Conservation (phyloP, 92 coral and sea anemone species). For the Epizoanthus illoricatus region DNA sequence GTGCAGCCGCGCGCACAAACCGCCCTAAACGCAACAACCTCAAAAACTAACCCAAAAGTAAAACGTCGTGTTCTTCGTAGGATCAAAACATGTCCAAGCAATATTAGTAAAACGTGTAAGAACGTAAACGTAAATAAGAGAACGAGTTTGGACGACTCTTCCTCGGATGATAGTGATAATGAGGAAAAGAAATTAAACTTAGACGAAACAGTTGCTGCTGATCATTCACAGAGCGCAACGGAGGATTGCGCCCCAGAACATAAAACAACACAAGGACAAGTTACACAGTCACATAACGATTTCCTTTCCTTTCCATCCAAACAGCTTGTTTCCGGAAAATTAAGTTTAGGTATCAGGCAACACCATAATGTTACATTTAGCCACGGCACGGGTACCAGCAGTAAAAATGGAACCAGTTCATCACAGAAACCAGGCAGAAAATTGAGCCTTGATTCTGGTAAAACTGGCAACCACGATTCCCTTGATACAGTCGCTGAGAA, state of each 20-base stretch:
- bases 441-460: conserved; percentile 6
- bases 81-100: conserved; percentile 23
- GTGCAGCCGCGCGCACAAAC: conserved; percentile 3
- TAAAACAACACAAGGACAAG: background rate
- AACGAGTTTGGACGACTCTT: background rate
- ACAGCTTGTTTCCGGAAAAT: background rate
- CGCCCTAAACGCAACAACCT: background rate
- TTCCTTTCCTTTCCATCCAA: background rate
- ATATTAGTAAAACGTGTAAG: background rate
- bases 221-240: background rate
- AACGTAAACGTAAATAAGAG: background rate
- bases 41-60: background rate
- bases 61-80: background rate
- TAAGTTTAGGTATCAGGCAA: conserved; percentile 5
- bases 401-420: background rate
- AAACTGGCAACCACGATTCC: background rate
- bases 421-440: conserved; percentile 2
- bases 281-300: background rate
- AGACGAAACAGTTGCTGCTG: background rate
- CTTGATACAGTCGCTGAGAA: background rate
- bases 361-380: background rate
- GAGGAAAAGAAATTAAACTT: background rate
- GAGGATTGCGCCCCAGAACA: background rate
- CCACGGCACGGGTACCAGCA: background rate
- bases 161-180: background rate